Evolutionary conservation across 2,797 vertebrate genomes (phyloP).

Genomic region (Lacerta viridis): DNA sequence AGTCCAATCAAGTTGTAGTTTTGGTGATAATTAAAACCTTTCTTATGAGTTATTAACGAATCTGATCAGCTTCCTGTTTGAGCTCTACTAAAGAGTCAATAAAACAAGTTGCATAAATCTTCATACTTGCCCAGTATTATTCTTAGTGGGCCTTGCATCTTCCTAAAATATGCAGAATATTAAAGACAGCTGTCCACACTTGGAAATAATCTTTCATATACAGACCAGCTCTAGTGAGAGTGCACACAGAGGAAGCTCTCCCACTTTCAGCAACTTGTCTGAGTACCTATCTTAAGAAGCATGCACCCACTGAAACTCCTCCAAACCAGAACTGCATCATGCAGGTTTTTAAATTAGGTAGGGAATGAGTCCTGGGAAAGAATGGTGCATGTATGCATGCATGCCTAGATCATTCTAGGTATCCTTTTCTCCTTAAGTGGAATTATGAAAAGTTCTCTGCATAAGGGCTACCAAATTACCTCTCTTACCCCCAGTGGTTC

Average conservation of each 20-base stretch:
- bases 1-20: not conserved
- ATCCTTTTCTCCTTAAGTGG: not conserved
- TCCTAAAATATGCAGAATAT: not conserved
- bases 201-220: not conserved
- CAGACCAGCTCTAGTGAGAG: not conserved
- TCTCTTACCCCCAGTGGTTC: not conserved
- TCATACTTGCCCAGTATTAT: not conserved
- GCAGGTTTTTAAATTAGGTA: not conserved
- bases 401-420: not conserved
- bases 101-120: not conserved
- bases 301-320: not conserved
- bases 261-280: not conserved
- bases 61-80: not conserved
- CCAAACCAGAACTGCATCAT: not conserved
- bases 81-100: not conserved
- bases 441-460: not conserved
- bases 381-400: not conserved
- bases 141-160: not conserved
- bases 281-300: not conserved
- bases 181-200: not conserved
- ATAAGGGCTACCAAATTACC: not conserved
- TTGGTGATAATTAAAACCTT: not conserved
- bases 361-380: not conserved
- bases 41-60: conserved; percentile 10
- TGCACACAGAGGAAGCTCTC: not conserved